These are phyloP conservation scores for Frieseomelitta varia DNA, from an alignment of 1,140 invertebrate species.

Conservation along the genomic window DNA sequence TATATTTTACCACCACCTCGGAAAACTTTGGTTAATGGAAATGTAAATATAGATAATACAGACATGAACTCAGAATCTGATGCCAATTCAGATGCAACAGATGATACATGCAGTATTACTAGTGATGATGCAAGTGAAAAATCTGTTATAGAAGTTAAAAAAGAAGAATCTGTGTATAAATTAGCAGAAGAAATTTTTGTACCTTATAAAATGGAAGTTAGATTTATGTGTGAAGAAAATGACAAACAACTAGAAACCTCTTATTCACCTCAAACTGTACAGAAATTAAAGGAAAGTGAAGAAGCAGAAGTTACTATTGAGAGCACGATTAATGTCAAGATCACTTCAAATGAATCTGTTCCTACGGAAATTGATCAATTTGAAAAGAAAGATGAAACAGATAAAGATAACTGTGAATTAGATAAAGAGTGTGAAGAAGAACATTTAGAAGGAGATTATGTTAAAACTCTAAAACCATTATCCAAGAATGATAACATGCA, in stretches of 20 bases:
- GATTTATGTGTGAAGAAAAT: constrained; percentile 61
- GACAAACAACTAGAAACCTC: constrained; percentile 46
- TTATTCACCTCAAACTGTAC: constrained; percentile 40
- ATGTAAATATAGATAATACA: constrained; percentile 60
- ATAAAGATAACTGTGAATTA: constrained; percentile 41
- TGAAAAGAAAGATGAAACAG: constrained; percentile 37
- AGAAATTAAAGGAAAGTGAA: constrained; percentile 39
- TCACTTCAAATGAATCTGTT: neutral
- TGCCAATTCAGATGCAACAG: constrained; percentile 62
- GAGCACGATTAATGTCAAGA: neutral
- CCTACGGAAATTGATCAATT: neutral
- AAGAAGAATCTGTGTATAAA: constrained; percentile 35
- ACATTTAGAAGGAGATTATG: constrained; percentile 68
- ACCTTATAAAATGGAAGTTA: constrained; percentile 63
- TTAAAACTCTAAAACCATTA: constrained; percentile 72
- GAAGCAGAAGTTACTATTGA: neutral
- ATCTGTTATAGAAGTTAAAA: constrained; percentile 65
- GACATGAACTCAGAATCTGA: constrained; percentile 64
- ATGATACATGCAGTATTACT: constrained; percentile 62
- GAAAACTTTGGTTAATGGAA: constrained; percentile 71
- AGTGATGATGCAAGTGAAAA: constrained; percentile 67
- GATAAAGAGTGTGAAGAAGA: constrained; percentile 55
- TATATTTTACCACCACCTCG: constrained; percentile 70
- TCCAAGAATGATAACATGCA: constrained; percentile 54
- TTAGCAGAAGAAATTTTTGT: constrained; percentile 36